phyloP scores from a whole-genome alignment of 2,797 vertebrate species.

The Streptopelia turtur region DNA sequence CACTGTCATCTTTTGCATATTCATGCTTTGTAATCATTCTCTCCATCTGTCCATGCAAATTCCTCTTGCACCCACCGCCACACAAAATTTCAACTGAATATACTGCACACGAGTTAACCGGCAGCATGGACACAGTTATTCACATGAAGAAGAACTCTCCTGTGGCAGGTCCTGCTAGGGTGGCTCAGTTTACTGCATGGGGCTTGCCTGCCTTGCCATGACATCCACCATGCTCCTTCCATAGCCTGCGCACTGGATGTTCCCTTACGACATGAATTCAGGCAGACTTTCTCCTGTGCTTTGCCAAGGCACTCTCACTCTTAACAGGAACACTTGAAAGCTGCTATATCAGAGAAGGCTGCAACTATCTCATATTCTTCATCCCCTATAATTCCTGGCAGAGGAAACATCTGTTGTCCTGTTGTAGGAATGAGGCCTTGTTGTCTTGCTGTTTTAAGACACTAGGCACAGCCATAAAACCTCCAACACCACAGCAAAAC shows the following conservation, averaged over 20 bases:
- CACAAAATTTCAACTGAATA: not conserved
- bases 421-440: not conserved
- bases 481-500: not conserved
- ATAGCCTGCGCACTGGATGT: not conserved
- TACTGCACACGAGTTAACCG: fast-evolving
- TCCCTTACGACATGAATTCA: not conserved
- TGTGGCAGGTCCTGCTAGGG: not conserved
- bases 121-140: not conserved
- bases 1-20: not conserved
- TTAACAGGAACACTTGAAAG: not conserved
- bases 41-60: not conserved
- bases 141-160: not conserved
- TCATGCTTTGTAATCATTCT: not conserved
- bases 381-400: not conserved
- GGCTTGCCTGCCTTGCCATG: not conserved
- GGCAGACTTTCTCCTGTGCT: not conserved
- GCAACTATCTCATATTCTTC: not conserved
- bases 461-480: not conserved
- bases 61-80: fast-evolving
- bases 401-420: not conserved
- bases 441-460: not conserved
- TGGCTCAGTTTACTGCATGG: fast-evolving
- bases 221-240: not conserved
- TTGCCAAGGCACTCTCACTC: not conserved
- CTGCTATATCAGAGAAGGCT: not conserved